These are phyloP conservation scores for silkworm (Bombyx mori) DNA, from an alignment of 1,140 invertebrate species.

Conservation along the genomic window DNA sequence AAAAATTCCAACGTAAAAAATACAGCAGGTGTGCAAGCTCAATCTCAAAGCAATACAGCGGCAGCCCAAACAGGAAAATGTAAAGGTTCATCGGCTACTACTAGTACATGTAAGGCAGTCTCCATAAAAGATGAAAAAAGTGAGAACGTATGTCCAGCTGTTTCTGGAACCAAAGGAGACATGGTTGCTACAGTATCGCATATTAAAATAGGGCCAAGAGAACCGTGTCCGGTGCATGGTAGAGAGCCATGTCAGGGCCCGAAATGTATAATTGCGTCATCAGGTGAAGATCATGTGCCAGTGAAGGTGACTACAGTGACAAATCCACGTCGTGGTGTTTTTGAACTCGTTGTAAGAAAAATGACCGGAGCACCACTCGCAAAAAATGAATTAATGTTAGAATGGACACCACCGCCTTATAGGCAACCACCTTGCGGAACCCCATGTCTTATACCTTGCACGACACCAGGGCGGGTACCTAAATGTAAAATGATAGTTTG, in stretches of 20 bases:
- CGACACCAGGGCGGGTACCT: constrained; percentile 21
- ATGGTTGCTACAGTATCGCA: constrained; percentile 50
- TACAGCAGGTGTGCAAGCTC: constrained; percentile 8
- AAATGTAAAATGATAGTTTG: constrained; percentile 34
- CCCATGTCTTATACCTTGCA: constrained; percentile 26
- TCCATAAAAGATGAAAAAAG: constrained; percentile 41
- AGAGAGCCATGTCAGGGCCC: constrained; percentile 46
- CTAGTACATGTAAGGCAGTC: constrained; percentile 30
- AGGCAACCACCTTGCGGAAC: constrained; percentile 29
- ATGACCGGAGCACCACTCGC: constrained; percentile 54
- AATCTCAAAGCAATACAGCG: constrained; percentile 1
- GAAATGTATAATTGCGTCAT: constrained; percentile 37
- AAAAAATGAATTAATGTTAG: constrained; percentile 56
- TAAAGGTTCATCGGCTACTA: constrained; percentile 21
- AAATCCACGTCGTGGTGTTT: constrained; percentile 57
- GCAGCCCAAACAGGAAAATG: constrained; percentile 16
- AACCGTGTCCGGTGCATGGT: constrained; percentile 44
- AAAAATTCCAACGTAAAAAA: constrained; percentile 6
- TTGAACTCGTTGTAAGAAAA: constrained; percentile 53
- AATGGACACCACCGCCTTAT: constrained; percentile 54
- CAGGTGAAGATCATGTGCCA: constrained; percentile 34
- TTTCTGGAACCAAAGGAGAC: constrained; percentile 30
- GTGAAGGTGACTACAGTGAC: constrained; percentile 45
- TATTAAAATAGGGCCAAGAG: constrained; percentile 43
- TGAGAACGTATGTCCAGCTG: constrained; percentile 32